phyloP scores from a whole-genome alignment of 2,888 invertebrate species.

The Spodoptera exigua region DNA sequence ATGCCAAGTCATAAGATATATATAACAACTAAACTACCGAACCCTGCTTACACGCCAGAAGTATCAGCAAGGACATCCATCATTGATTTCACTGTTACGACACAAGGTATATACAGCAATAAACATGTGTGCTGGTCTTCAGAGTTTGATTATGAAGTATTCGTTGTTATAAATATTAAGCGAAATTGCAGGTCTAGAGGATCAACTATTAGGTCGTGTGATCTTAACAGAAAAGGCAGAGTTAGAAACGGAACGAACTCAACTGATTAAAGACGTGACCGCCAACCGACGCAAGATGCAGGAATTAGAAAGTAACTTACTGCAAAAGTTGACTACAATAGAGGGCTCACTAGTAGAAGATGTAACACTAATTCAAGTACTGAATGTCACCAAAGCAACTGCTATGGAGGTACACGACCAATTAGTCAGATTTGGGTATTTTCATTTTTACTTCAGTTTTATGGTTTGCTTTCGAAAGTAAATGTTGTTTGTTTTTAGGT shows the following conservation, averaged over 20 bases:
- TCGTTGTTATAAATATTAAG: neutral
- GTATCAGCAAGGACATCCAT: slow-evolving; percentile 95
- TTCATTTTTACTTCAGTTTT: no score
- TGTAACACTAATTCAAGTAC: slow-evolving; percentile 94
- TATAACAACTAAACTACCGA: slow-evolving; percentile 96
- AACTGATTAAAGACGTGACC: slow-evolving; percentile 94
- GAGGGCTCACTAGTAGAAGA: slow-evolving; percentile 96
- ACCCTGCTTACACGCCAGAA: slow-evolving; percentile 96
- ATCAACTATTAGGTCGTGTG: slow-evolving; percentile 95
- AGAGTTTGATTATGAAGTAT: neutral
- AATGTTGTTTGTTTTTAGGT: slow-evolving; percentile 79
- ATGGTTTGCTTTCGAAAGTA: no score
- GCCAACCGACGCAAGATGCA: slow-evolving; percentile 95
- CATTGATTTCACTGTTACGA: slow-evolving; percentile 97
- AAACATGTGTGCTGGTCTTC: no score
- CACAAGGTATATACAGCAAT: slow-evolving; percentile 90
- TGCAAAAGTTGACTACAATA: slow-evolving; percentile 95
- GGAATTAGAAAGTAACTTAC: slow-evolving; percentile 94
- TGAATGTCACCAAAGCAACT: slow-evolving; percentile 94
- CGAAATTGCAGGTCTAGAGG: slow-evolving; percentile 90
- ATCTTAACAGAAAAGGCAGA: slow-evolving; percentile 95
- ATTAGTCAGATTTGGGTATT: no score
- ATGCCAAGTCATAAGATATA: slow-evolving; percentile 93
- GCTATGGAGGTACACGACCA: slow-evolving; percentile 92
- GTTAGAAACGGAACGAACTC: slow-evolving; percentile 94